Conservation (phyloP, 1,140 invertebrate genomes). For the Camponotus pennsylvanicus region DNA sequence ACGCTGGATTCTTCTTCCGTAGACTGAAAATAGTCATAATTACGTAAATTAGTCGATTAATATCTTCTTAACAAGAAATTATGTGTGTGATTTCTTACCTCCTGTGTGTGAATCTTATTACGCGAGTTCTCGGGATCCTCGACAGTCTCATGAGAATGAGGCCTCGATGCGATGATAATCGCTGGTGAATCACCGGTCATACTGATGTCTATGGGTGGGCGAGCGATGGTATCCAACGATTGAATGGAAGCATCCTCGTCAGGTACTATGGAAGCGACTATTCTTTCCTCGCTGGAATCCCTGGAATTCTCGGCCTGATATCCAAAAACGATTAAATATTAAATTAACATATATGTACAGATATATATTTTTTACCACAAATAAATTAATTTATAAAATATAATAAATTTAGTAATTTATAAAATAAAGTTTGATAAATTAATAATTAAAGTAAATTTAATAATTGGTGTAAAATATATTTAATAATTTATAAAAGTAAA, state of each 20-base stretch:
- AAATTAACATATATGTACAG: neutral
- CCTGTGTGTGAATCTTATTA: constrained; percentile 36
- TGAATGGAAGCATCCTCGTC: constrained; percentile 51
- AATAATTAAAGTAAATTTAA: too few relatives aligned
- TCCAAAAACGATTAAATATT: neutral
- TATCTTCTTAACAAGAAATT: neutral
- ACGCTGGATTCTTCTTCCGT: constrained; percentile 53
- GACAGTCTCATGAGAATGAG: constrained; percentile 62
- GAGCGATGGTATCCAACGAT: constrained; percentile 7
- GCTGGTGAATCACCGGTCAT: constrained; percentile 62
- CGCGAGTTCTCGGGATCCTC: constrained; percentile 30
- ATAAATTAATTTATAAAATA: neutral
- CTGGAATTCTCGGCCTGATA: neutral
- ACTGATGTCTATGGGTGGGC: constrained; percentile 27
- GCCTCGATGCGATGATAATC: constrained; percentile 68
- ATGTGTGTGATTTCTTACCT: constrained; percentile 22
- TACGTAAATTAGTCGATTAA: neutral
- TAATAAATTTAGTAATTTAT: neutral
- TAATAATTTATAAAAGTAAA: constrained; percentile 2
- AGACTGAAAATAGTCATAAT: constrained; percentile 48
- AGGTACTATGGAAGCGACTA: constrained; percentile 32
- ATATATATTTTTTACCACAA: neutral
- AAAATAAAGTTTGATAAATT: too few relatives aligned
- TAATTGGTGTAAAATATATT: neutral
- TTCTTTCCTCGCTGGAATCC: constrained; percentile 58